Evolutionary conservation across 2,113 vertebrate genomes (phyloP).

Genomic region (Formicarius rufipectus): DNA sequence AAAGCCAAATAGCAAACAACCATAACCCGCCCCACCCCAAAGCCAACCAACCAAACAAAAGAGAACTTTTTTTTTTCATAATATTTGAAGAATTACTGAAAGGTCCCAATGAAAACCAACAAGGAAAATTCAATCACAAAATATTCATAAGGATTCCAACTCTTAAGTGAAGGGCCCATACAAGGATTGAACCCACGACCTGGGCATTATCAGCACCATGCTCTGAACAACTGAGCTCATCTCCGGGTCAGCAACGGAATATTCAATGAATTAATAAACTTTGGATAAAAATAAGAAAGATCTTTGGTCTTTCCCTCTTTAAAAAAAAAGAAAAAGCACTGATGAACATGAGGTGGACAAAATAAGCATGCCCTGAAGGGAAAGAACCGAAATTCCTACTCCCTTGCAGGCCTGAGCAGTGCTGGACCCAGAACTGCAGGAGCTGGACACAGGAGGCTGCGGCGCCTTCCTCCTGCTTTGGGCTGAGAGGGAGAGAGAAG

Average conservation of each 20-base stretch:
- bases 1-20: neutral
- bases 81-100: neutral
- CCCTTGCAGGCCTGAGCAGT: neutral
- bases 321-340: neutral
- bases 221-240: neutral
- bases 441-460: neutral
- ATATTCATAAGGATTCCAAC: neutral
- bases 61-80: neutral
- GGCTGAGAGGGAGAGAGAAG: neutral
- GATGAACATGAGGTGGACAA: neutral
- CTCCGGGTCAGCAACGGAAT: neutral
- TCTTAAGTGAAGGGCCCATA: neutral
- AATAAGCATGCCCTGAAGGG: neutral
- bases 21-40: too few species aligned
- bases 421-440: fast-evolving
- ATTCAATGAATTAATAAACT: neutral
- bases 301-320: neutral
- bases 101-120: neutral
- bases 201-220: neutral
- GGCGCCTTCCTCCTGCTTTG: fast-evolving
- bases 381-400: neutral
- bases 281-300: neutral
- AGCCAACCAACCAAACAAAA: neutral
- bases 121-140: neutral
- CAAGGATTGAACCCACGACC: neutral